Evolutionary conservation across 1,140 invertebrate species (phyloP).

Genomic region (Chironomus tepperi): DNA sequence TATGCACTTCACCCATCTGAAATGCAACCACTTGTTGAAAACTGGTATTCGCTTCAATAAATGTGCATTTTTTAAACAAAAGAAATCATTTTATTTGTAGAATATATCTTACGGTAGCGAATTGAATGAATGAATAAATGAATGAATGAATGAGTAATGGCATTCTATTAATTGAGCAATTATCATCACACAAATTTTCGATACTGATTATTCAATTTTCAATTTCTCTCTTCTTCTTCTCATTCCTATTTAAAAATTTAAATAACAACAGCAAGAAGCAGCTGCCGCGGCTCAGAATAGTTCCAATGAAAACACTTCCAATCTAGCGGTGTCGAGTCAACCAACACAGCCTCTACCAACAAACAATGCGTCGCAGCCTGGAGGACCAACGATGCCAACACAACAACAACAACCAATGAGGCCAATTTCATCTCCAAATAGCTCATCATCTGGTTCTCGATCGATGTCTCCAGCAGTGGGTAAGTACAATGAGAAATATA

Average conservation of each 20-base stretch:
- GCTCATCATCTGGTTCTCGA: conserved; percentile 76
- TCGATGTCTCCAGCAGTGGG: conserved; percentile 94
- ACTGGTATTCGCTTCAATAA: background rate
- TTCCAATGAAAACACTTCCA: conserved; percentile 17
- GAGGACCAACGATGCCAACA: background rate
- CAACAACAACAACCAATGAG: conserved; percentile 61
- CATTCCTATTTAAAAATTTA: too few species aligned
- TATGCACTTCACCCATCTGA: background rate
- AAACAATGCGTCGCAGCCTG: background rate
- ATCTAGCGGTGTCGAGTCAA: background rate
- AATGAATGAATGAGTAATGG: conserved; percentile 8
- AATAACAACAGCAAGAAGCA: conserved; percentile 7
- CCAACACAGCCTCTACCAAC: background rate
- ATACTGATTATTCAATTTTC: background rate
- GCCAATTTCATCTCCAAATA: conserved; percentile 85
- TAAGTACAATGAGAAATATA: conserved; percentile 46
- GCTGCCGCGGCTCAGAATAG: conserved; percentile 3
- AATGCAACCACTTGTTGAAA: conserved; percentile 12
- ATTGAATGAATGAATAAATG: background rate
- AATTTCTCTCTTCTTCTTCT: background rate
- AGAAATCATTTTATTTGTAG: conserved; percentile 11
- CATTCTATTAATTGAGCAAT: background rate
- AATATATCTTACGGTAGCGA: conserved; percentile 7
- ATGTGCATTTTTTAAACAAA: conserved; percentile 14
- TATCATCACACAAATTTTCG: background rate